These are phyloP conservation scores for Limenitis camilla DNA, from an alignment of 2,888 invertebrate genomes.

Conservation along the genomic window DNA sequence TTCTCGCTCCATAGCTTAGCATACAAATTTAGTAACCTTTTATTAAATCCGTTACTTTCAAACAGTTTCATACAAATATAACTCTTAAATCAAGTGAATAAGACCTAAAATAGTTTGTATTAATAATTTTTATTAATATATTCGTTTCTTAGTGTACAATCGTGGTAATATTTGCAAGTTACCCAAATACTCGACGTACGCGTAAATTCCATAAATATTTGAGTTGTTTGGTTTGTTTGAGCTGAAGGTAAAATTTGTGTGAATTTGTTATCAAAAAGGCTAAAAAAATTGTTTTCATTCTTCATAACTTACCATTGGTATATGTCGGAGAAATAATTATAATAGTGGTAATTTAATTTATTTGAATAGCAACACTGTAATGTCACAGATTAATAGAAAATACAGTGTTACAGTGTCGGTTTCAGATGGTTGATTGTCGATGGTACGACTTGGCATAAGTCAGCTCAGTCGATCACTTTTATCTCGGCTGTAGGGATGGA, in stretches of 20 bases:
- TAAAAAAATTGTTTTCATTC: too few relatives aligned
- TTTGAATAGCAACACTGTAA: too few relatives aligned
- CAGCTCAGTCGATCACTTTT: too few relatives aligned
- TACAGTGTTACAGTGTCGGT: too few relatives aligned
- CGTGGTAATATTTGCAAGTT: conserved; percentile 21
- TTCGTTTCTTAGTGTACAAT: background rate
- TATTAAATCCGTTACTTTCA: conserved; percentile 14
- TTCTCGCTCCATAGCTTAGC: conserved; percentile 14
- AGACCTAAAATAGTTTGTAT: background rate
- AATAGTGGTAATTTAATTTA: too few relatives aligned
- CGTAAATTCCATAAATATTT: conserved; percentile 46
- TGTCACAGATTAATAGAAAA: too few relatives aligned
- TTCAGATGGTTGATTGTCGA: too few relatives aligned
- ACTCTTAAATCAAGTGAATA: background rate
- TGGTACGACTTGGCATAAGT: too few relatives aligned
- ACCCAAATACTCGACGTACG: conserved; percentile 37
- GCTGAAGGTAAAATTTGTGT: conserved; percentile 7
- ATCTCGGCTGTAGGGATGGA: too few relatives aligned
- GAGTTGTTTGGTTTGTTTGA: conserved; percentile 31
- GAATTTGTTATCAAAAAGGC: background rate
- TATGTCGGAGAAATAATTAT: too few relatives aligned
- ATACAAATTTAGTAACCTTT: conserved; percentile 20
- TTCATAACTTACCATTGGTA: too few relatives aligned
- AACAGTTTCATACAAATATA: background rate
- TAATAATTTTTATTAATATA: background rate